A percentile compares a stretch with the other conserved stretches of the same genome.
Evolutionary conservation across 2,797 vertebrate species (phyloP).

Genomic region (Rhinella marina): DNA sequence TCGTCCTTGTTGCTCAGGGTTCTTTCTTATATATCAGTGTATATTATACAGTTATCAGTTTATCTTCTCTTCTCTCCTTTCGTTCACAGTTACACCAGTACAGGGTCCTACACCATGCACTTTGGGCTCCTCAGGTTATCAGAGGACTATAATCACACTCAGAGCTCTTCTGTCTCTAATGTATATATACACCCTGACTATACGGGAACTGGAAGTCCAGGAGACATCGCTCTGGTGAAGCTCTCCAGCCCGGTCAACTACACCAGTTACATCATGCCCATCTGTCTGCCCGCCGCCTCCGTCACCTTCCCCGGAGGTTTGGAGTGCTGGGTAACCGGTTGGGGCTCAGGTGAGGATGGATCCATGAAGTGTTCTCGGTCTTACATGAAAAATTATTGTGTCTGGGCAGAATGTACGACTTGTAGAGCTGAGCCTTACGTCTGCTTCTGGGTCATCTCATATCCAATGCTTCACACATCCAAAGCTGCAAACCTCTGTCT

Average conservation of each 20-base stretch:
- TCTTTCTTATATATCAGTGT: no score
- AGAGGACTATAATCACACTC: neutral
- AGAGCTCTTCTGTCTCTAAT: neutral
- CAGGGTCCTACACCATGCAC: slow-evolving; percentile 71
- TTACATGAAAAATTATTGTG: no score
- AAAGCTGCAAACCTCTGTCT: no score
- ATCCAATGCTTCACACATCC: no score
- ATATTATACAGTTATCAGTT: no score
- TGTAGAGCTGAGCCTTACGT: no score
- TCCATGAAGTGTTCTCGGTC: no score
- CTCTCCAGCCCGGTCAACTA: slow-evolving; percentile 77
- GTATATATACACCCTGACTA: slow-evolving; percentile 58
- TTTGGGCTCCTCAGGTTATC: slow-evolving; percentile 74
- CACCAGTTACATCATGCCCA: slow-evolving; percentile 79
- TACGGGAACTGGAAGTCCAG: slow-evolving; percentile 57
- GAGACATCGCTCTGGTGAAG: slow-evolving; percentile 76
- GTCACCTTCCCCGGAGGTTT: slow-evolving; percentile 83
- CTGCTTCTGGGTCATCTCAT: no score
- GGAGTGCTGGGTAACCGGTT: slow-evolving; percentile 91
- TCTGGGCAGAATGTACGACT: no score
- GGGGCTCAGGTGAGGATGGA: slow-evolving; percentile 73
- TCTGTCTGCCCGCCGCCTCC: slow-evolving; percentile 82
- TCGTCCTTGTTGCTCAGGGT: no score
- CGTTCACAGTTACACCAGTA: slow-evolving; percentile 17
- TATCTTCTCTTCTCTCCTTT: neutral